Evolutionary conservation across 2,797 vertebrate genomes (phyloP).

Genomic region (Brachyrhaphis roseni): DNA sequence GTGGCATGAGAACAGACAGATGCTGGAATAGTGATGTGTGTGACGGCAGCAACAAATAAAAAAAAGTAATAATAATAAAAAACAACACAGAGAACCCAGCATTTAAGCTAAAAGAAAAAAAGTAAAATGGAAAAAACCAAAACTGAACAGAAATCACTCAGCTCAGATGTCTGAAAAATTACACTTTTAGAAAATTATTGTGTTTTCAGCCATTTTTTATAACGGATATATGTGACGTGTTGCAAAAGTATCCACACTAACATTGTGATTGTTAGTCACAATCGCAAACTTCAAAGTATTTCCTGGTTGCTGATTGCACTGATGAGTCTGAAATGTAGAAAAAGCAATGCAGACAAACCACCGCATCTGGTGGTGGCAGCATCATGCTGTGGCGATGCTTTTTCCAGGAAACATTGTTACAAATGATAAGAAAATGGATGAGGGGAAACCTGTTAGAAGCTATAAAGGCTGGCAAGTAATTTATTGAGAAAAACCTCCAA

Average conservation of each 20-base stretch:
- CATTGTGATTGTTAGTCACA: no score
- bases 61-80: not conserved
- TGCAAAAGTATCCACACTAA: not conserved
- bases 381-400: not conserved
- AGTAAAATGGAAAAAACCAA: not conserved
- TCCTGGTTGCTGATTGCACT: not conserved
- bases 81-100: conserved; percentile 16
- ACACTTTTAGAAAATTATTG: not conserved
- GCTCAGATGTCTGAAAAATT: conserved; percentile 37
- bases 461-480: not conserved
- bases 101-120: not conserved
- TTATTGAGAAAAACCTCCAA: not conserved
- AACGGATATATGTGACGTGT: no score
- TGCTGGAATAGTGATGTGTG: conserved; percentile 7
- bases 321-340: not conserved
- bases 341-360: not conserved
- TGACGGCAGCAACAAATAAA: conserved; percentile 18
- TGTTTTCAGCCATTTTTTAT: not conserved
- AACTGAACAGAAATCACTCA: conserved; percentile 22
- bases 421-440: not conserved
- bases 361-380: not conserved
- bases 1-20: conserved; percentile 31
- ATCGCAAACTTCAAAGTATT: not conserved
- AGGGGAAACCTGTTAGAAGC: not conserved
- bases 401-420: not conserved